phyloP scores from a whole-genome alignment of 1,140 invertebrate genomes.

The Drosophila sulfurigaster region DNA sequence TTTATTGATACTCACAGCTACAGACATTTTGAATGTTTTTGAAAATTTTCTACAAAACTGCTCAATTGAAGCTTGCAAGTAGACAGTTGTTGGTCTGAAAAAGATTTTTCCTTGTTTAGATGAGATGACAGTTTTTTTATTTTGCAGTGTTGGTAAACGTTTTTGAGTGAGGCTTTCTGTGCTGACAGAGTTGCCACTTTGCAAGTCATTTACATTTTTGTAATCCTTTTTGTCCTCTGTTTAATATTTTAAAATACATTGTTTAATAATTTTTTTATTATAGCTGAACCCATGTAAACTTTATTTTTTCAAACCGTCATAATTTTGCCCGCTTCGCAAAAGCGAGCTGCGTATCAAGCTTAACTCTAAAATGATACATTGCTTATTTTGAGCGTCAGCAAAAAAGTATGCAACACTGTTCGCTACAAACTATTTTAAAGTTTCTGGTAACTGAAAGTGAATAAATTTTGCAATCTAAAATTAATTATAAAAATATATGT shows the following conservation, averaged over 20 bases:
- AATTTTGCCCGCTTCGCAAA: background rate
- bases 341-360: background rate
- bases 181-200: background rate
- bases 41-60: constrained; percentile 9
- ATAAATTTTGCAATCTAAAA: background rate
- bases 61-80: background rate
- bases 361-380: background rate
- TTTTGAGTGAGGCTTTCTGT: constrained; percentile 1
- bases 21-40: constrained; percentile 6
- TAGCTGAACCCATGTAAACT: background rate
- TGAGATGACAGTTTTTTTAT: constrained; percentile 47
- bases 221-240: background rate
- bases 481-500: background rate
- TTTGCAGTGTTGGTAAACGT: constrained; percentile 34
- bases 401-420: background rate
- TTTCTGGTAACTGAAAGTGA: background rate
- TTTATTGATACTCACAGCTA: constrained; percentile 11
- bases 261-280: no score
- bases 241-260: background rate
- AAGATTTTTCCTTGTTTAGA: constrained; percentile 15
- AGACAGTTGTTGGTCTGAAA: constrained; percentile 4
- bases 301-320: background rate
- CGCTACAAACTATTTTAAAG: background rate
- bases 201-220: background rate
- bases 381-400: background rate